Conservation (phyloP, 2,888 invertebrate genomes). For the Parapristionchus giblindavisi region DNA sequence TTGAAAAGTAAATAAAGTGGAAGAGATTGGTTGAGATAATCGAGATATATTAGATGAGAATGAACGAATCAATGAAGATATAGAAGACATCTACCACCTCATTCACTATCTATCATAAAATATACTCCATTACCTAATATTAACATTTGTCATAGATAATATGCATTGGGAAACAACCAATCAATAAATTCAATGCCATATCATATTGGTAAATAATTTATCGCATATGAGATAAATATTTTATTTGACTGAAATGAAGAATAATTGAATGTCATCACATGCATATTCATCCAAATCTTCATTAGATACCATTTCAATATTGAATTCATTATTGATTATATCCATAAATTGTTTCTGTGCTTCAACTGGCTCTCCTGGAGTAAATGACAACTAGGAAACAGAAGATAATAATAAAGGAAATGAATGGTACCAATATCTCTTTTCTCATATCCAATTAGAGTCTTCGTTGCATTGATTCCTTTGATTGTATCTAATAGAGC, state of each 20-base stretch:
- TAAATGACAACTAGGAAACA: not conserved
- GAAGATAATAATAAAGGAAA: not conserved
- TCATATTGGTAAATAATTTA: not conserved
- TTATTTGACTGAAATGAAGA: not conserved
- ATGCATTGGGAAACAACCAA: not conserved
- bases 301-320: not conserved
- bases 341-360: slow-evolving; percentile 32
- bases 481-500: slow-evolving; percentile 3
- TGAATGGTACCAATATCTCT: slow-evolving; percentile 24
- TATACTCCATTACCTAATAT: not conserved
- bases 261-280: slow-evolving; percentile 33
- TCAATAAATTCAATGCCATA: not conserved
- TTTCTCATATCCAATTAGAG: slow-evolving; percentile 12
- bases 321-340: not conserved
- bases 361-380: slow-evolving; percentile 21
- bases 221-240: not conserved
- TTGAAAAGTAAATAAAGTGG: too few relatives aligned
- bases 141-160: not conserved
- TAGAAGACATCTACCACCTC: too few relatives aligned
- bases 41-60: too few relatives aligned
- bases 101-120: not conserved
- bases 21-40: too few relatives aligned
- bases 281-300: slow-evolving; percentile 21
- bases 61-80: too few relatives aligned
- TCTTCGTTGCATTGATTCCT: not conserved